Conservation (phyloP, 2,888 invertebrate genomes). For the Callyntrura sp. region DNA sequence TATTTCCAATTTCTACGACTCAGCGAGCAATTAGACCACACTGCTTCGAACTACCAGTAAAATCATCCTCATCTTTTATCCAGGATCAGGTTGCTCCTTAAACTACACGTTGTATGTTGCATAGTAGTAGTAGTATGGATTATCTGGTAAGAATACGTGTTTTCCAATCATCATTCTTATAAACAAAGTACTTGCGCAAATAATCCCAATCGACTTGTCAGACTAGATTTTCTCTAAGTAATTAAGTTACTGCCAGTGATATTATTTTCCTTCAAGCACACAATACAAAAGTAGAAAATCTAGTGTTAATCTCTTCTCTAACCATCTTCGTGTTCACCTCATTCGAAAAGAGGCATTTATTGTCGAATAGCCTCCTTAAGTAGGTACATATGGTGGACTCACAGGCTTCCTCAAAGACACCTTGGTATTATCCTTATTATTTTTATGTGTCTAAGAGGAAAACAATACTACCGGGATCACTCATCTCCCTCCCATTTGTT, state of each 20-base stretch:
- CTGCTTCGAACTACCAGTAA: no score
- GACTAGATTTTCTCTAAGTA: no score
- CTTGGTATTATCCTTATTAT: not conserved
- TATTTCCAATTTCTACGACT: no score
- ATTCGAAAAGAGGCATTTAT: not conserved
- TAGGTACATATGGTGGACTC: not conserved
- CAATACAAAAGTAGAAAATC: not conserved
- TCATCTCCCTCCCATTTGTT: not conserved
- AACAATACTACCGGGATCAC: not conserved
- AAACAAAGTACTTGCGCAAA: not conserved
- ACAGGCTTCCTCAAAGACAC: not conserved
- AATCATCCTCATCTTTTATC: no score
- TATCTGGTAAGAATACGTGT: not conserved
- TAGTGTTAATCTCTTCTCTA: slow-evolving; percentile 1
- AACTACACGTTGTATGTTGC: no score
- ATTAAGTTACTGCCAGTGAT: no score
- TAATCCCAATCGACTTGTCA: not conserved
- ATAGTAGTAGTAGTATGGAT: no score
- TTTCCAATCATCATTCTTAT: no score
- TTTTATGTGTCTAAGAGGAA: not conserved
- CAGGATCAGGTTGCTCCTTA: no score
- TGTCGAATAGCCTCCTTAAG: no score
- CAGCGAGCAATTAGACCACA: no score
- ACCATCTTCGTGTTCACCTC: not conserved
- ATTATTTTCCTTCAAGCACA: not conserved